Percentiles rank a stretch among this genome's conserved stretches.
Evolutionary conservation across 1,140 invertebrate genomes (phyloP).

Genomic region (Hetaerina americana): DNA sequence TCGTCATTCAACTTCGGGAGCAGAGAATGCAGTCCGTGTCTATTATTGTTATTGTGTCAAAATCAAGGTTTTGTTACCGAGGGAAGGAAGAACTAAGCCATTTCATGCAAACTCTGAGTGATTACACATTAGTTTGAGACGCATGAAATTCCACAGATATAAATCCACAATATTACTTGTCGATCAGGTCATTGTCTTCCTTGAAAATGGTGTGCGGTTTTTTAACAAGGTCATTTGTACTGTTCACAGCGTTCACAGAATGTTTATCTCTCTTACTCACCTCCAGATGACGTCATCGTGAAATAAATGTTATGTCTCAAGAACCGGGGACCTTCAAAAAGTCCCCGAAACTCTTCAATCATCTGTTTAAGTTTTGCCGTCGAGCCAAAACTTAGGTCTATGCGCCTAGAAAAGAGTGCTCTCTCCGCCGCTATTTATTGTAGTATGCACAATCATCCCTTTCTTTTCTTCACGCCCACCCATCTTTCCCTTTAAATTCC

Average conservation of each 20-base stretch:
- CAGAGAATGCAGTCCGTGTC: not conserved
- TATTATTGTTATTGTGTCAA: not conserved
- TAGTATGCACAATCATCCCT: not conserved
- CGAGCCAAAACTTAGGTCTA: not conserved
- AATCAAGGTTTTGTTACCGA: not conserved
- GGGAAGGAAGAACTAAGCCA: not conserved
- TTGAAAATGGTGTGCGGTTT: not conserved
- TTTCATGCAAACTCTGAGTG: not conserved
- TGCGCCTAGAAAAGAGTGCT: not conserved
- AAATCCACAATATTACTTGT: not conserved
- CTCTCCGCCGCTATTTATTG: not conserved
- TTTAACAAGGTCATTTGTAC: not conserved
- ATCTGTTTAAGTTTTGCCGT: not conserved
- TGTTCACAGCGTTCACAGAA: not conserved
- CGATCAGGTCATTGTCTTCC: not conserved
- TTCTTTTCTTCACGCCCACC: not conserved
- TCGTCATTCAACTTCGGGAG: not conserved
- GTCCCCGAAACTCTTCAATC: not conserved
- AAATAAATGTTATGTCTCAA: slow-evolving; percentile 1
- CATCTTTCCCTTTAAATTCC: not conserved
- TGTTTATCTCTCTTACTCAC: not conserved
- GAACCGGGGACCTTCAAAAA: not conserved
- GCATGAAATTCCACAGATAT: not conserved
- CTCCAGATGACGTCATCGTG: not conserved
- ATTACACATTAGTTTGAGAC: not conserved